Percentiles rank a stretch among this genome's conserved stretches.
phyloP scores from a whole-genome alignment of 2,888 invertebrate species.

The Microctonus hyperodae region DNA sequence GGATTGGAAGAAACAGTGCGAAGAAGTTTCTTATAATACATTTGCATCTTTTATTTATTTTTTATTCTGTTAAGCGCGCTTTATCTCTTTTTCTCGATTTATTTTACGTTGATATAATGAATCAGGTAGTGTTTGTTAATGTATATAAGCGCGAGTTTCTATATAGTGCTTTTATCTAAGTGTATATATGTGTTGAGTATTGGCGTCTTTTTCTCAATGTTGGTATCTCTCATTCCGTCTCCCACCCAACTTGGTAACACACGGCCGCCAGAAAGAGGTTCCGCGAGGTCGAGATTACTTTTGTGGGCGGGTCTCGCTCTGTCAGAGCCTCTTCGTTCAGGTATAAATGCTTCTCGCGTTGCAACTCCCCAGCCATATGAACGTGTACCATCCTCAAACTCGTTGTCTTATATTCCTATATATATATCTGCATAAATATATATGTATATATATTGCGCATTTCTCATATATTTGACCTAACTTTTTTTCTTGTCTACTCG shows the following conservation, averaged over 20 bases:
- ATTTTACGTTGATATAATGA: constrained; percentile 59
- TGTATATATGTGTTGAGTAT: too few species aligned
- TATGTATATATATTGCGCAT: constrained; percentile 38
- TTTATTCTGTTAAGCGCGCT: not conserved
- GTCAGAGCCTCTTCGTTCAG: constrained; percentile 56
- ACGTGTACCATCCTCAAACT: constrained; percentile 25
- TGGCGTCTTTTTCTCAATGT: constrained; percentile 16
- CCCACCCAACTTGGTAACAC: constrained; percentile 33
- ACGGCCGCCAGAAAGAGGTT: constrained; percentile 30
- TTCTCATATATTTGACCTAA: constrained; percentile 31
- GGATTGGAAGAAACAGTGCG: constrained; percentile 32
- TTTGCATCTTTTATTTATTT: constrained; percentile 12
- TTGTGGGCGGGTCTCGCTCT: constrained; percentile 63
- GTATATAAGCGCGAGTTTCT: too few species aligned
- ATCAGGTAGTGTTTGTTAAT: constrained; percentile 53
- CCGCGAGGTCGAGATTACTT: constrained; percentile 59
- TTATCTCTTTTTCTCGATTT: constrained; percentile 53
- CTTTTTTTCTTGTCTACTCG: constrained; percentile 38
- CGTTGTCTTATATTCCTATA: constrained; percentile 26
- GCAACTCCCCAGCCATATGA: constrained; percentile 23
- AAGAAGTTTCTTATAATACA: not conserved
- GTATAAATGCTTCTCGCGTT: constrained; percentile 42
- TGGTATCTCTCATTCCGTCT: constrained; percentile 35
- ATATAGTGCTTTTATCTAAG: too few species aligned
- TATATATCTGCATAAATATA: constrained; percentile 33